A percentile compares a stretch with the other conserved stretches of the same genome.
These are phyloP conservation scores for Drosophila cognata DNA, from an alignment of 2,888 invertebrate species.

Conservation along the genomic window DNA sequence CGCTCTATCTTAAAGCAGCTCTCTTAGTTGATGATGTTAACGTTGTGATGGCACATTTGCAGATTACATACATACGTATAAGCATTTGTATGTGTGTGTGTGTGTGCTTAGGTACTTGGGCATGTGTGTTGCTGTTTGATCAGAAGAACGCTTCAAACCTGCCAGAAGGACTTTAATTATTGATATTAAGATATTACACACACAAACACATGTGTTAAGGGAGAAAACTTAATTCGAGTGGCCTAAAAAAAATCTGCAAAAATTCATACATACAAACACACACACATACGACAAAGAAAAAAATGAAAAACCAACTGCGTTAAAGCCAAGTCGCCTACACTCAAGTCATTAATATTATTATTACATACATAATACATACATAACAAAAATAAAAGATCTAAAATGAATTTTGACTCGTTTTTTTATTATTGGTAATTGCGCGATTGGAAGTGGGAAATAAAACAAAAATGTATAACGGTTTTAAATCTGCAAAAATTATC, in stretches of 20 bases:
- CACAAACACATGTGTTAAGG: constrained; percentile 1
- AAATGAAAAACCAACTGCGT: constrained; percentile 30
- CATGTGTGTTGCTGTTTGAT: neutral
- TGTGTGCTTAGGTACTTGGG: neutral
- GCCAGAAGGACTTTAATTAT: constrained; percentile 7
- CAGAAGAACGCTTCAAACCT: constrained; percentile 1
- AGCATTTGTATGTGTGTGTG: neutral
- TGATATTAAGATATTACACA: constrained; percentile 5
- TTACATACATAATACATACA: constrained; percentile 24
- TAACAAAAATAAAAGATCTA: constrained; percentile 56
- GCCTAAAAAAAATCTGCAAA: constrained; percentile 33
- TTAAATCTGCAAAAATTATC: neutral
- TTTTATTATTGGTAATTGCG: neutral
- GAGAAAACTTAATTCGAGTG: constrained; percentile 42
- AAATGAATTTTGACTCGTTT: constrained; percentile 4
- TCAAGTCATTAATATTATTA: constrained; percentile 56
- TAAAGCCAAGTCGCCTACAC: constrained; percentile 40
- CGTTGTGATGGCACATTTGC: neutral
- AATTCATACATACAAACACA: constrained; percentile 10
- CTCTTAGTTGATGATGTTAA: neutral
- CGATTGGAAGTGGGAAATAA: neutral
- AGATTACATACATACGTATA: neutral
- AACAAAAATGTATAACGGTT: neutral
- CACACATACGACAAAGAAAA: constrained; percentile 3
- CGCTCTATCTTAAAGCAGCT: neutral